Conservation (phyloP, 2,888 invertebrate species). For the Cybosia mesomella region DNA sequence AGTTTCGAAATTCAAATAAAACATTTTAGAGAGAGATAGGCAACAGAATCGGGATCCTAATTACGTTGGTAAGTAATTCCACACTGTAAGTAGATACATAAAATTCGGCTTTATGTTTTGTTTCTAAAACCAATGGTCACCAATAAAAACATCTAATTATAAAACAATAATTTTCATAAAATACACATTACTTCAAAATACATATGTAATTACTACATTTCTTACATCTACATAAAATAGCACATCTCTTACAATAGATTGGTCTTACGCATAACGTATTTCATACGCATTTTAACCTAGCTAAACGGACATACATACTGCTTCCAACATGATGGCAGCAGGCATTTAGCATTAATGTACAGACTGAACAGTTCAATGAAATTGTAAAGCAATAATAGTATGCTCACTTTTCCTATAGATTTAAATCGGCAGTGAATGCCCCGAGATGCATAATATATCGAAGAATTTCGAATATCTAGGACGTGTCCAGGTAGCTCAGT, state of each 20-base stretch:
- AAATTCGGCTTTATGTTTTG: not conserved
- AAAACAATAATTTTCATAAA: constrained; percentile 9
- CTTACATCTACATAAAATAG: not conserved
- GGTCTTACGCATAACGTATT: not conserved
- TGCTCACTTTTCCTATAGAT: too few species aligned
- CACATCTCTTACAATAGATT: constrained; percentile 6
- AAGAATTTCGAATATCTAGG: too few species aligned
- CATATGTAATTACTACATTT: constrained; percentile 5
- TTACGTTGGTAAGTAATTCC: too few species aligned
- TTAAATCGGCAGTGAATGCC: too few species aligned
- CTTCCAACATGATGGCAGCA: not conserved
- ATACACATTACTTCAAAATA: constrained; percentile 4
- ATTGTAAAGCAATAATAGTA: too few species aligned
- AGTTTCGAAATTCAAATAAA: too few species aligned
- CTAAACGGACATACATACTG: too few species aligned
- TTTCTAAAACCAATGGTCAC: not conserved
- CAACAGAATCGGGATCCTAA: not conserved
- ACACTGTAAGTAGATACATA: not conserved
- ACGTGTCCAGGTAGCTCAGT: too few species aligned
- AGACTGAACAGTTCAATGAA: too few species aligned
- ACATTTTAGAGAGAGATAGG: not conserved
- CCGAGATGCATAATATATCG: too few species aligned
- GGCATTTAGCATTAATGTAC: not conserved
- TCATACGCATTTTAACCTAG: not conserved
- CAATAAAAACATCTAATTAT: not conserved